Evolutionary conservation across 2,797 vertebrate species (phyloP).

Genomic region (Triplophysa yarkandensis): DNA sequence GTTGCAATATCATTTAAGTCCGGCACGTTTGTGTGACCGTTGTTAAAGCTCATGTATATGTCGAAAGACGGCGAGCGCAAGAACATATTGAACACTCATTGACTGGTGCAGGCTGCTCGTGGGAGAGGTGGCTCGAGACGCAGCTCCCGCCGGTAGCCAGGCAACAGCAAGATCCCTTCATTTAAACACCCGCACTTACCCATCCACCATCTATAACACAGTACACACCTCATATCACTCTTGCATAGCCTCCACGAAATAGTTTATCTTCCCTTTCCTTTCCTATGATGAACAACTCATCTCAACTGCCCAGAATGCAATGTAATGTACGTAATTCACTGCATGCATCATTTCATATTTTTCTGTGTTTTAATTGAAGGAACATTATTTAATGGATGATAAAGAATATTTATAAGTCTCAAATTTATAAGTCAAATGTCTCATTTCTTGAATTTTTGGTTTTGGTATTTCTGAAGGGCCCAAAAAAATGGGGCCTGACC

Average conservation of each 20-base stretch:
- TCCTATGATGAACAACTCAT: slow-evolving; percentile 2
- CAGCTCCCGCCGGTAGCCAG: slow-evolving; percentile 66
- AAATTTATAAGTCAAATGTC: too few relatives aligned
- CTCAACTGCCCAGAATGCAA: slow-evolving; percentile 9
- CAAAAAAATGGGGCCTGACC: too few relatives aligned
- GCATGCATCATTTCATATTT: too few relatives aligned
- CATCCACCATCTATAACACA: slow-evolving; percentile 19
- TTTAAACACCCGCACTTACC: slow-evolving; percentile 55
- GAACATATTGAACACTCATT: slow-evolving; percentile 47
- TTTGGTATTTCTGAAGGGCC: too few relatives aligned
- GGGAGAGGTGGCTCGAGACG: slow-evolving; percentile 48
- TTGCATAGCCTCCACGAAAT: slow-evolving; percentile 16
- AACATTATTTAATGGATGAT: too few relatives aligned
- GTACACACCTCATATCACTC: not conserved
- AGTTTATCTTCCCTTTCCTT: slow-evolving; percentile 11
- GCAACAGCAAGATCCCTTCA: slow-evolving; percentile 67
- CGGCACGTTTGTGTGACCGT: not conserved
- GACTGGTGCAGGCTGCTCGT: slow-evolving; percentile 59
- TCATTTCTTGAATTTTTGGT: too few relatives aligned
- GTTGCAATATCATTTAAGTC: not conserved
- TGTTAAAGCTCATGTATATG: slow-evolving; percentile 11
- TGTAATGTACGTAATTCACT: too few relatives aligned
- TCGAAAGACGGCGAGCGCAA: slow-evolving; percentile 37
- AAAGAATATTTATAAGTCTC: too few relatives aligned
- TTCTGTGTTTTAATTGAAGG: too few relatives aligned